Conservation (phyloP, 2,888 invertebrate genomes). For the Drosophila yooni region DNA sequence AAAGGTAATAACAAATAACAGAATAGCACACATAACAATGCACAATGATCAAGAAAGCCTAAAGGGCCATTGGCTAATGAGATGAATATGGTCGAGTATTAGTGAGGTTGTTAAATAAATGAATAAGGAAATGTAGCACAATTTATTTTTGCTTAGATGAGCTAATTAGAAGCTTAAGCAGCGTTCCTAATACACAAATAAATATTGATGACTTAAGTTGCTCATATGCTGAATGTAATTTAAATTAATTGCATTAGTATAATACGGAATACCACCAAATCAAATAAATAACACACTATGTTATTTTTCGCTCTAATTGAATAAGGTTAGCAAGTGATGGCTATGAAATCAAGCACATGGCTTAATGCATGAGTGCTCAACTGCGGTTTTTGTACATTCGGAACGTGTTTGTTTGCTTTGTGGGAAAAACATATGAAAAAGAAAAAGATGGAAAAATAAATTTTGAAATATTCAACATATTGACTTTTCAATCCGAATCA, state of each 20-base stretch:
- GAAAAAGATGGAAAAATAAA: not conserved
- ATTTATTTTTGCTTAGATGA: constrained; percentile 15
- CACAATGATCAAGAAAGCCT: constrained; percentile 47
- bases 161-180: constrained; percentile 48
- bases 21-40: constrained; percentile 56
- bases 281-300: not conserved
- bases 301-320: not conserved
- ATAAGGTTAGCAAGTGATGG: not conserved
- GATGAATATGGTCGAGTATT: constrained; percentile 9
- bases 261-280: not conserved
- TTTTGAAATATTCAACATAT: not conserved
- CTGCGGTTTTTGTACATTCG: not conserved
- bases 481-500: not conserved
- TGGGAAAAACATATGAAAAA: not conserved
- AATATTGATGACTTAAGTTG: constrained; percentile 2
- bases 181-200: constrained; percentile 39
- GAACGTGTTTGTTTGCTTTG: not conserved
- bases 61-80: constrained; percentile 42
- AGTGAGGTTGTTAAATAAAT: constrained; percentile 16
- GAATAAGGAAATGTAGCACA: constrained; percentile 2
- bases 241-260: not conserved
- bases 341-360: not conserved
- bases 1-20: constrained; percentile 72
- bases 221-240: not conserved
- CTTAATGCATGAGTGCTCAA: not conserved